Evolutionary conservation across 2,797 vertebrate genomes (phyloP), one percentile per base, ranked within the genome.

Genomic region (Xenopus petersii): DNA sequence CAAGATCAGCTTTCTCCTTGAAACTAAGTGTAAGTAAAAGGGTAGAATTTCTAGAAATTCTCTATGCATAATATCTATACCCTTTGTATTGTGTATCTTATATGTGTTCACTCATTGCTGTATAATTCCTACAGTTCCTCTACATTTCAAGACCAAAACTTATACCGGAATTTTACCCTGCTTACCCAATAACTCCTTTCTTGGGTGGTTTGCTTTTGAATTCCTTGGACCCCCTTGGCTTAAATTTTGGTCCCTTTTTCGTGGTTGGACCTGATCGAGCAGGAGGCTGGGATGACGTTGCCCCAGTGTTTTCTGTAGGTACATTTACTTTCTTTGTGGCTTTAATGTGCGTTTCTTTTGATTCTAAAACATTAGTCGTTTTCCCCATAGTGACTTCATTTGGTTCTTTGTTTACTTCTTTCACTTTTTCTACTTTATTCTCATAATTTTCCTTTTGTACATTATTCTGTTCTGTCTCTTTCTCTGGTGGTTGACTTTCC

Each of bases 131-230:
- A 10, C 47, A 49, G 12, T 13, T 13, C 12, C 51, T 55, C 15
- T 13, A 16, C 51, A 12, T 13, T 49, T 49, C 49, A 13, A 51
- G 49, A 12, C 12, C 49, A 12, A 51, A 51, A 51, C 26, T 30
- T 13, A 16, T 16, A 1, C 16, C 16, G 17, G 13, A 17, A 1
- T 2, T n/a, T 12, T 3, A 16, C 15, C n/a, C 12, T 47, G 61
- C 78, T 70, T 67, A 83, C 80, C 81, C 81, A 70, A 78, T 68
- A 33, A 84, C 71, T 48, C 79, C 81, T 33, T 74, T 85, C 65
- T 77, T 84, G 9, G 84, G 83, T 11, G 85, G 84, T 74, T 84
- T 84, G 80, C 84, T 86, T 73, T 86, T 85, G 56, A 86, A 86
- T 55, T 86, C 75, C 30, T 75, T 82, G 8, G 75, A 76, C 48